phyloP scores from a whole-genome alignment of 2,888 invertebrate species.

The Trichogramma dendrolimi region DNA sequence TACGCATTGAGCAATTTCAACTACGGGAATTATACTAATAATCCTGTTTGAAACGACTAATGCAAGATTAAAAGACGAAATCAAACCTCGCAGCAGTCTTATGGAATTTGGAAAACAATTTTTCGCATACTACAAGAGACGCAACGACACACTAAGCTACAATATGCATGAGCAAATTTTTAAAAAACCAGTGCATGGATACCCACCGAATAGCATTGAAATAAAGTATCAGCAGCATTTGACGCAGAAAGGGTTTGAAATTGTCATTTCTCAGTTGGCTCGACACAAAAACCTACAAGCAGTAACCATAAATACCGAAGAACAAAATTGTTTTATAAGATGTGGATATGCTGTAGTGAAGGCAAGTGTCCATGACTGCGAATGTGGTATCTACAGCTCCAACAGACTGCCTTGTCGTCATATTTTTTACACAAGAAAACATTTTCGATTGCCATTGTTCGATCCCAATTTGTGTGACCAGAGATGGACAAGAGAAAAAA shows the following conservation, averaged over 20 bases:
- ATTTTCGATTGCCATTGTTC: no score
- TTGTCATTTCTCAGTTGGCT: neutral
- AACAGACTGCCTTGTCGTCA: no score
- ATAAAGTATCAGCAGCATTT: neutral
- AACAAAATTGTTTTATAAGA: neutral
- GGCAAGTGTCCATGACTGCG: neutral
- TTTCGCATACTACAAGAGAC: neutral
- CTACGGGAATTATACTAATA: conserved; percentile 3
- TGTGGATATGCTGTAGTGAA: neutral
- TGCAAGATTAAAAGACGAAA: neutral
- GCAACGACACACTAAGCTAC: neutral
- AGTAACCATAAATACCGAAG: neutral
- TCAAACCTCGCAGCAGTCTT: neutral
- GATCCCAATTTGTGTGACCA: no score
- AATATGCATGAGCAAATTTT: neutral
- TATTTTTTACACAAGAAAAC: no score
- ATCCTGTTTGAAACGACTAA: conserved; percentile 7
- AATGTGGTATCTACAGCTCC: no score
- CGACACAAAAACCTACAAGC: neutral
- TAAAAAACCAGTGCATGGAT: neutral
- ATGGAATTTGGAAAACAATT: neutral
- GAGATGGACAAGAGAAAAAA: no score
- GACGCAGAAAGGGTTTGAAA: conserved; percentile 5
- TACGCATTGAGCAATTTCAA: neutral
- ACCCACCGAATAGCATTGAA: no score